Percentiles rank a stretch among this genome's conserved stretches.
phyloP scores from a whole-genome alignment of 1,140 invertebrate genomes.

The Rhyacophila brunnea region DNA sequence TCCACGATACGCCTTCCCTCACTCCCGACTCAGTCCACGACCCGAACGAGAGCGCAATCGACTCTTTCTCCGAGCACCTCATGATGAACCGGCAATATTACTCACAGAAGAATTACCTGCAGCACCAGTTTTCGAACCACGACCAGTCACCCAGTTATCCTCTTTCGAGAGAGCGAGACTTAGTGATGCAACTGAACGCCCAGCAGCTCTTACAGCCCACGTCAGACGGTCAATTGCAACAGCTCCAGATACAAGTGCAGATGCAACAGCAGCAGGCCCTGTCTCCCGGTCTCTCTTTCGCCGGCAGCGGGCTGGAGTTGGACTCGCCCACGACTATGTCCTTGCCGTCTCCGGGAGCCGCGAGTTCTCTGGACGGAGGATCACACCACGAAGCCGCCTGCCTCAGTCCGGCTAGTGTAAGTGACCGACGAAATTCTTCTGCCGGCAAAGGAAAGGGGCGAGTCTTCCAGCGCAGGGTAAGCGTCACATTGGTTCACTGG shows the following conservation, averaged over 20 bases:
- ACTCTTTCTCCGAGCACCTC: constrained; percentile 67
- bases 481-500: constrained; percentile 59
- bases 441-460: constrained; percentile 65
- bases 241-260: constrained; percentile 62
- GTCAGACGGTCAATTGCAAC: constrained; percentile 59
- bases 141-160: constrained; percentile 48
- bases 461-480: constrained; percentile 85
- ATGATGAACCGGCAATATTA: constrained; percentile 56
- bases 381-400: constrained; percentile 54
- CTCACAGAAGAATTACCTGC: constrained; percentile 49
- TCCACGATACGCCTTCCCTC: constrained; percentile 54
- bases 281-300: constrained; percentile 69
- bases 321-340: constrained; percentile 78
- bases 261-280: constrained; percentile 61
- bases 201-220: constrained; percentile 43
- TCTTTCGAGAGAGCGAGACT: constrained; percentile 49
- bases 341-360: constrained; percentile 71
- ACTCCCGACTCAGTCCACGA: constrained; percentile 62
- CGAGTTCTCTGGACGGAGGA: constrained; percentile 66
- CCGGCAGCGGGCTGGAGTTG: constrained; percentile 65
- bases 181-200: constrained; percentile 47
- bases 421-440: constrained; percentile 58
- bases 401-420: constrained; percentile 64
- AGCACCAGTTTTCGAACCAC: constrained; percentile 52
- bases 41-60: constrained; percentile 64